These are phyloP conservation scores for Anabacerthia variegaticeps DNA, from an alignment of 2,797 vertebrate genomes.

Conservation along the genomic window DNA sequence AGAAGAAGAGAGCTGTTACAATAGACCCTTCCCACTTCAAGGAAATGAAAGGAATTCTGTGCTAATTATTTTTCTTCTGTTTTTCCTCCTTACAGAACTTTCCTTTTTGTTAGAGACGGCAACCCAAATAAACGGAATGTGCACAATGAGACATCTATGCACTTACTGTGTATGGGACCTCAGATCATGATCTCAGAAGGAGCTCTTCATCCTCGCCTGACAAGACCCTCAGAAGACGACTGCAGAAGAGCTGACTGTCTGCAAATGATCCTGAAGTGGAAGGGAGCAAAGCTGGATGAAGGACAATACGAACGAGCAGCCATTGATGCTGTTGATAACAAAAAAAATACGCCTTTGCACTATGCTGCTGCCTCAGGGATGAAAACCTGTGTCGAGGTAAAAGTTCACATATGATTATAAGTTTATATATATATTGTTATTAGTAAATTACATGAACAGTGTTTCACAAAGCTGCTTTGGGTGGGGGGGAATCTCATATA, in stretches of 20 bases:
- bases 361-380: constrained; percentile 98
- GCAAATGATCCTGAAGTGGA: constrained; percentile 92
- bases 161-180: constrained; percentile 96
- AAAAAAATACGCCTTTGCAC: constrained; percentile 95
- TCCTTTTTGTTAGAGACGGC: constrained; percentile 94
- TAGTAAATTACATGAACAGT: neutral
- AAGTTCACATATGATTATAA: neutral
- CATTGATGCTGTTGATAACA: constrained; percentile 92
- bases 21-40: neutral
- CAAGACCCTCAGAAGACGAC: constrained; percentile 88
- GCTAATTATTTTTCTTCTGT: neutral
- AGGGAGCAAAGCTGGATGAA: constrained; percentile 95
- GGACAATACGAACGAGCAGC: constrained; percentile 94
- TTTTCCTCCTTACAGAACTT: constrained; percentile 80
- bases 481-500: accelerated
- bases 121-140: constrained; percentile 98
- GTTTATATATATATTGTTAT: neutral
- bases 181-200: constrained; percentile 93
- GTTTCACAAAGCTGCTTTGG: neutral
- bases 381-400: constrained; percentile 96
- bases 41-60: neutral
- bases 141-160: constrained; percentile 96
- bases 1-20: neutral
- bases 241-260: constrained; percentile 91
- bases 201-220: constrained; percentile 88